phyloP scores from a whole-genome alignment of 2,888 invertebrate species.

The Halictus quadricinctus region DNA sequence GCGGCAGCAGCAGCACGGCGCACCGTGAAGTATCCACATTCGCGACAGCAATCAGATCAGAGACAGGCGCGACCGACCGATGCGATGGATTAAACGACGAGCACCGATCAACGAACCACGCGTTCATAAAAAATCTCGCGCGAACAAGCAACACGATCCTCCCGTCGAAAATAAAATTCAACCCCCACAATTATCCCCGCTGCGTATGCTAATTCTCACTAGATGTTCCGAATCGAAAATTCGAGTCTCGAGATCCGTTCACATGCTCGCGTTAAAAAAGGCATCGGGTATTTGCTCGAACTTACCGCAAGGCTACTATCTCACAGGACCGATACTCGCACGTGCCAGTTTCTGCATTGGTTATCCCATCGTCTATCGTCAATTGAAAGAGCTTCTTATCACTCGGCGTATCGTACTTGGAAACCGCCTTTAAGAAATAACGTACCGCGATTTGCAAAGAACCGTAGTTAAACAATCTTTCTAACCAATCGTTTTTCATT shows the following conservation, averaged over 20 bases:
- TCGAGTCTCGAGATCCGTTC: slow-evolving; percentile 72
- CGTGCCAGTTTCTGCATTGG: slow-evolving; percentile 31
- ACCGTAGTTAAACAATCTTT: not conserved
- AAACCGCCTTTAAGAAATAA: not conserved
- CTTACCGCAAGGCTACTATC: slow-evolving; percentile 28
- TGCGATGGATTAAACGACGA: slow-evolving; percentile 52
- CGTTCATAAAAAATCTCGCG: slow-evolving; percentile 54
- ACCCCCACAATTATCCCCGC: slow-evolving; percentile 48
- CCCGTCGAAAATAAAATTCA: slow-evolving; percentile 35
- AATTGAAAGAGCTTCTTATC: slow-evolving; percentile 8
- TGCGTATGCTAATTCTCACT: slow-evolving; percentile 62
- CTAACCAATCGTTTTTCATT: not conserved
- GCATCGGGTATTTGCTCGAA: slow-evolving; percentile 57
- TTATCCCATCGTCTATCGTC: not conserved
- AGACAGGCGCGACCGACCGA: slow-evolving; percentile 56
- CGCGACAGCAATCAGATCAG: slow-evolving; percentile 62
- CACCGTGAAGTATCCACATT: slow-evolving; percentile 65
- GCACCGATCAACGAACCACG: slow-evolving; percentile 42
- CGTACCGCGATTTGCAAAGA: not conserved
- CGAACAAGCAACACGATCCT: slow-evolving; percentile 44
- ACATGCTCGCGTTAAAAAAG: slow-evolving; percentile 73
- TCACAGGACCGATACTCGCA: slow-evolving; percentile 29
- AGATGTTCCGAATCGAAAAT: slow-evolving; percentile 67
- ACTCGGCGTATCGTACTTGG: not conserved
- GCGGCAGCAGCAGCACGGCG: slow-evolving; percentile 44